Conservation (phyloP, 2,888 invertebrate species). For the Leptopilina drosophilae region DNA sequence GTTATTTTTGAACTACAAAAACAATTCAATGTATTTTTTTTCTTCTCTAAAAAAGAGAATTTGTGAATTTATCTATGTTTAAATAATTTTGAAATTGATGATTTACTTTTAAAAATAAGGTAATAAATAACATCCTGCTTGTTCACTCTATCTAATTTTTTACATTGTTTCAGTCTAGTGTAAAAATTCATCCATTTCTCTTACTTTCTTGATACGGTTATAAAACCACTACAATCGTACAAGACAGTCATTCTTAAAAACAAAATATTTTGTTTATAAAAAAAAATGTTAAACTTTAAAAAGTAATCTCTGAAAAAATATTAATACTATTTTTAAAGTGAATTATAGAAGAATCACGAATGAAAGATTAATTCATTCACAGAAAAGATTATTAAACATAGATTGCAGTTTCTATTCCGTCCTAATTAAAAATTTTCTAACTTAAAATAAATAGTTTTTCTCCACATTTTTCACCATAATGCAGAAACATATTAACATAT, state of each 20-base stretch:
- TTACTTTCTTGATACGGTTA: neutral
- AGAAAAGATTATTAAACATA: neutral
- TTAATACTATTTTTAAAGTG: neutral
- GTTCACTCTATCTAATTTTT: slow-evolving; percentile 3
- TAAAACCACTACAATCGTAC: neutral
- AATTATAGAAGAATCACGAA: slow-evolving; percentile 3
- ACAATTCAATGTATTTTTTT: neutral
- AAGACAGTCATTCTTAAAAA: neutral
- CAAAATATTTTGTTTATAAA: neutral
- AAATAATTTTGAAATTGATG: neutral
- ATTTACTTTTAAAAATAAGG: neutral
- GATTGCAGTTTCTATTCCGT: neutral
- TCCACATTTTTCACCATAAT: neutral
- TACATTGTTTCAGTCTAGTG: slow-evolving; percentile 4
- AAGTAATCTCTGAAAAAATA: neutral
- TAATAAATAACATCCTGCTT: neutral
- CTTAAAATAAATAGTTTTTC: neutral
- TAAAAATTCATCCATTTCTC: slow-evolving; percentile 24
- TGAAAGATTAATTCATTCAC: slow-evolving; percentile 1
- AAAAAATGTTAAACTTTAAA: neutral
- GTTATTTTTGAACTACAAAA: slow-evolving; percentile 12
- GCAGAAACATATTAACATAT: slow-evolving; percentile 43
- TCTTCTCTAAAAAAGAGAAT: neutral
- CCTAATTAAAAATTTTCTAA: neutral
- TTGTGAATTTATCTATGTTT: too few species aligned